Conservation (phyloP, 2,797 vertebrate genomes). For the Sebastes steindachneri region DNA sequence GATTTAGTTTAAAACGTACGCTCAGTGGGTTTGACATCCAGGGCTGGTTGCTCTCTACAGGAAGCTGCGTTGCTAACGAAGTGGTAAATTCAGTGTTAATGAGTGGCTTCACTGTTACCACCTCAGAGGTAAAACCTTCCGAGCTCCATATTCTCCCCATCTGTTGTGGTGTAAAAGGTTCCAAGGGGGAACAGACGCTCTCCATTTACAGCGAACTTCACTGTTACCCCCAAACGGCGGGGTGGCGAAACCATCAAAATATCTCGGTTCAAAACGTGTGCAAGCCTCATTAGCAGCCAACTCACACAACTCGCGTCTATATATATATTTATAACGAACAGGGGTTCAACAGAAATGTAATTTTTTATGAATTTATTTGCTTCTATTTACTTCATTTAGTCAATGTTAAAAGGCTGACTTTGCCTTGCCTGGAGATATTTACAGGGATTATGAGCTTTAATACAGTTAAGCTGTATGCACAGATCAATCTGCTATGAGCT, state of each 20-base stretch:
- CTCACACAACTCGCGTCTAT: slow-evolving; percentile 73
- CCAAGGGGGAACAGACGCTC: slow-evolving; percentile 93
- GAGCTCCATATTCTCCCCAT: slow-evolving; percentile 93
- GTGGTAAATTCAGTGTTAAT: slow-evolving; percentile 99
- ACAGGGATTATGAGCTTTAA: slow-evolving; percentile 81
- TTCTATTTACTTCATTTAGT: slow-evolving; percentile 82
- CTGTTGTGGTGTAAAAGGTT: slow-evolving; percentile 96
- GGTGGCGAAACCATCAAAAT: slow-evolving; percentile 88
- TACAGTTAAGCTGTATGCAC: slow-evolving; percentile 70
- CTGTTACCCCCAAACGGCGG: slow-evolving; percentile 89
- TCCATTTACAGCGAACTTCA: slow-evolving; percentile 90
- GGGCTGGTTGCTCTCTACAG: slow-evolving; percentile 93
- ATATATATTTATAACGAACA: slow-evolving; percentile 40
- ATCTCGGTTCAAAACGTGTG: slow-evolving; percentile 81
- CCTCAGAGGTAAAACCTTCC: slow-evolving; percentile 98
- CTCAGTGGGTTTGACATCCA: slow-evolving; percentile 89
- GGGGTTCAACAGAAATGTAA: slow-evolving; percentile 61
- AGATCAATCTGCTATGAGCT: slow-evolving; percentile 75
- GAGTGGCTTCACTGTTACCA: slow-evolving; percentile 99
- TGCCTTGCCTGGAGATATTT: slow-evolving; percentile 83
- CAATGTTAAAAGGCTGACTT: slow-evolving; percentile 81
- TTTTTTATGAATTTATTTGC: slow-evolving; percentile 74
- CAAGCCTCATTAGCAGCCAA: slow-evolving; percentile 87
- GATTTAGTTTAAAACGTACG: slow-evolving; percentile 82
- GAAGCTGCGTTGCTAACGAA: slow-evolving; percentile 97